Conservation (phyloP, 2,113 vertebrate species). For the Notechis scutatus region DNA sequence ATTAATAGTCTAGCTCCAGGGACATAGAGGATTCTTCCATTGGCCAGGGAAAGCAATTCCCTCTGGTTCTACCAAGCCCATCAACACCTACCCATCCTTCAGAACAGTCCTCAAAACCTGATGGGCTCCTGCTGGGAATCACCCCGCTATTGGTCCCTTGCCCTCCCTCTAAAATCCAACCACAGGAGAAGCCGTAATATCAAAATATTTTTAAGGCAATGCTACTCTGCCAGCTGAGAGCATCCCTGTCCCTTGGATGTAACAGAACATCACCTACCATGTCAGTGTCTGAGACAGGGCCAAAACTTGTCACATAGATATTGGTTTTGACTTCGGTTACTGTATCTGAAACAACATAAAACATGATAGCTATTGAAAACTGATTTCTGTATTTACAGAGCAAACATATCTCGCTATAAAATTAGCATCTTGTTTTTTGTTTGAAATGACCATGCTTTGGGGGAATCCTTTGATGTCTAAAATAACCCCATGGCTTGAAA, state of each 20-base stretch:
- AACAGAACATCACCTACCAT: slow-evolving; percentile 79
- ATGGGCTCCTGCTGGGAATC: not conserved
- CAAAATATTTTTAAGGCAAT: not conserved
- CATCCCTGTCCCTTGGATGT: not conserved
- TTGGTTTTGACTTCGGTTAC: slow-evolving; percentile 97
- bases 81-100: not conserved
- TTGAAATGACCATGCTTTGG: slow-evolving; percentile 3
- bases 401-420: not conserved
- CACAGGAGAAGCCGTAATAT: not conserved
- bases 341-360: slow-evolving; percentile 74
- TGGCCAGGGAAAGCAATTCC: not conserved
- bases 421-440: not conserved
- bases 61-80: not conserved
- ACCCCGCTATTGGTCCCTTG: not conserved
- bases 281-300: slow-evolving; percentile 95
- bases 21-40: not conserved
- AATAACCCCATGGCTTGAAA: not conserved
- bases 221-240: not conserved
- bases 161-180: not conserved
- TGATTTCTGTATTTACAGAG: slow-evolving; percentile 29
- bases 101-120: not conserved
- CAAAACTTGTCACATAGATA: slow-evolving; percentile 97
- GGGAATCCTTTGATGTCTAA: not conserved
- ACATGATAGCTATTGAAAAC: slow-evolving; percentile 42
- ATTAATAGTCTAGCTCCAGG: not conserved